A percentile compares a stretch with the other conserved stretches of the same genome.
phyloP scores from a whole-genome alignment of 2,113 vertebrate genomes.

The Petromus typicus region DNA sequence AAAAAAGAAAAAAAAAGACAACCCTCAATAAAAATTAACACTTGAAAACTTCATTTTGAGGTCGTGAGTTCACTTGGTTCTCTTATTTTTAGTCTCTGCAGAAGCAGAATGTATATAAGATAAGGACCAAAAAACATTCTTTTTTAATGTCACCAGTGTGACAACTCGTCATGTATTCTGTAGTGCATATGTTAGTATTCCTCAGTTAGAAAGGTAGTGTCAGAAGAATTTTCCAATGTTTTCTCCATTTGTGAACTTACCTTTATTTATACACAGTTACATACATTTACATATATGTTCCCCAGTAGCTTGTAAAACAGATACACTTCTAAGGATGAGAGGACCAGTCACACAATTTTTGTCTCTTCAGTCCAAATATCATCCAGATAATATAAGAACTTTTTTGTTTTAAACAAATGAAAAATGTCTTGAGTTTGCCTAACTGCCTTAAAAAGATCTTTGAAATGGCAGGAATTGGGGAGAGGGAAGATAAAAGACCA shows the following conservation, averaged over 20 bases:
- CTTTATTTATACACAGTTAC: neutral
- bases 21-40: slow-evolving; percentile 27
- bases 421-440: neutral
- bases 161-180: neutral
- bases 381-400: neutral
- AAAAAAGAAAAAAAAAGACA: neutral
- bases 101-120: slow-evolving; percentile 18
- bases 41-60: slow-evolving; percentile 55
- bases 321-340: neutral
- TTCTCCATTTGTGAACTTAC: slow-evolving; percentile 17
- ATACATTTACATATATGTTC: neutral
- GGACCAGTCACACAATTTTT: neutral
- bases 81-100: slow-evolving; percentile 47
- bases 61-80: neutral
- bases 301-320: neutral
- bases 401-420: neutral
- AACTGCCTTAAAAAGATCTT: slow-evolving; percentile 16
- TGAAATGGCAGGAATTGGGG: neutral
- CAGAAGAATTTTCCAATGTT: neutral
- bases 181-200: neutral
- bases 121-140: slow-evolving; percentile 4
- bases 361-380: neutral
- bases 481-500: neutral
- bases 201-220: slow-evolving; percentile 11
- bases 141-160: neutral